Conservation (phyloP, 1,140 invertebrate species). For the Gryllus bimaculatus region DNA sequence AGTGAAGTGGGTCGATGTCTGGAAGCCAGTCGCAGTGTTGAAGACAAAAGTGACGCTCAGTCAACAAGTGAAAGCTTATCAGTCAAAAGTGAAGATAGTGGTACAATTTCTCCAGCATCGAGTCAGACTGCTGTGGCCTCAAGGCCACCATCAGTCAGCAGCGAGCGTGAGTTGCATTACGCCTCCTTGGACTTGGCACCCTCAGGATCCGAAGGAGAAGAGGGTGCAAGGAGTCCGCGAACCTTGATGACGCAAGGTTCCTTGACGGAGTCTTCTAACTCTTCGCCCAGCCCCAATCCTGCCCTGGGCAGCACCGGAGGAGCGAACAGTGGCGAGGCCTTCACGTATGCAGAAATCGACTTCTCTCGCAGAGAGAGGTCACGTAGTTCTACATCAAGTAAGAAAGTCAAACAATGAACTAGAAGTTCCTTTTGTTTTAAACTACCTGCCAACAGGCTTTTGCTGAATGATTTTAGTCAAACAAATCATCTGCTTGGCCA, state of each 20-base stretch:
- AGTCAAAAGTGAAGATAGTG: background rate
- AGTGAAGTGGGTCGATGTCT: background rate
- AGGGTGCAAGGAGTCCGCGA: constrained; percentile 24
- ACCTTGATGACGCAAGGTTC: constrained; percentile 24
- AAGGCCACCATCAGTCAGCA: constrained; percentile 31
- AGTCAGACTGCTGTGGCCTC: constrained; percentile 25
- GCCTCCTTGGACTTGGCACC: constrained; percentile 32
- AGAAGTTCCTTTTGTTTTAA: constrained; percentile 1
- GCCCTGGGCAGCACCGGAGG: constrained; percentile 31
- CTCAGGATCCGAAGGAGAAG: constrained; percentile 23
- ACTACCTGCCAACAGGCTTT: background rate
- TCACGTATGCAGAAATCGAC: constrained; percentile 61
- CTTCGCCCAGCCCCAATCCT: constrained; percentile 27
- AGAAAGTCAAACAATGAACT: background rate
- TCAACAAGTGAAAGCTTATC: background rate
- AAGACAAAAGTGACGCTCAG: background rate
- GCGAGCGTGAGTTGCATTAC: constrained; percentile 33
- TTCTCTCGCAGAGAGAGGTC: constrained; percentile 48
- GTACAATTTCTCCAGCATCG: constrained; percentile 18
- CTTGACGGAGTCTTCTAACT: constrained; percentile 25
- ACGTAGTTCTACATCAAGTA: background rate
- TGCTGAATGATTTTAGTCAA: background rate
- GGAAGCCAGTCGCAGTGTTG: background rate
- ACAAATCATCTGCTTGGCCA: background rate
- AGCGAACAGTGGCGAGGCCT: constrained; percentile 27